A percentile compares a stretch with the other conserved stretches of the same genome.
Evolutionary conservation across 2,797 vertebrate genomes (phyloP).

Genomic region (Chloroceryle inda): DNA sequence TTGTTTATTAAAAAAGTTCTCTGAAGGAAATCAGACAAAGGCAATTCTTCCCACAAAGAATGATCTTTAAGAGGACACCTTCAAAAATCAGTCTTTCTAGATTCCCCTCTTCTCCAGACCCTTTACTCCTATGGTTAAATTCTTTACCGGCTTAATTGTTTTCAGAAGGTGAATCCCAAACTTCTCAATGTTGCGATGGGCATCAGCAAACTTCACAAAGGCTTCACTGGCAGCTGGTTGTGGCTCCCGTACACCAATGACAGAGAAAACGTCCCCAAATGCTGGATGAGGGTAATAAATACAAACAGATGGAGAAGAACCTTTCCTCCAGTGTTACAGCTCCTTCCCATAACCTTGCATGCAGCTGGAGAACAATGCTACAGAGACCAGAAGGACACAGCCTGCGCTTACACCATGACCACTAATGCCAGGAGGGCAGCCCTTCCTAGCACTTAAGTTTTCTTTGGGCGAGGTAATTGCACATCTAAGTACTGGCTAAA

Average conservation of each 20-base stretch:
- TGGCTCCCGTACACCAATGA: constrained; percentile 96
- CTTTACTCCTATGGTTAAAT: not conserved
- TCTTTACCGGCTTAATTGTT: constrained; percentile 94
- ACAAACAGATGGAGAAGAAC: not conserved
- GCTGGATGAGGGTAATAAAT: constrained; percentile 78
- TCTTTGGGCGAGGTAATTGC: not conserved
- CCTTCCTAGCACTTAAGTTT: not conserved
- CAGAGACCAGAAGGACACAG: not conserved
- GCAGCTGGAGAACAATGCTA: not conserved
- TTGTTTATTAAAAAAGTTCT: not conserved
- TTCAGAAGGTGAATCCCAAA: constrained; percentile 96
- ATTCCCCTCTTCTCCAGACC: not conserved
- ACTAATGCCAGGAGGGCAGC: not conserved
- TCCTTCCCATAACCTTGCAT: not conserved
- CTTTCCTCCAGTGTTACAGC: not conserved
- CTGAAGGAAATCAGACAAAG: not conserved
- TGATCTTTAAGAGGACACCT: not conserved
- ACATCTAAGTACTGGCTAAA: not conserved
- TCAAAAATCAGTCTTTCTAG: not conserved
- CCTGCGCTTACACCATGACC: not conserved
- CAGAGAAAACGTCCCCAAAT: constrained; percentile 97
- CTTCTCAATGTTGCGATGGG: constrained; percentile 97
- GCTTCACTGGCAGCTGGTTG: constrained; percentile 97
- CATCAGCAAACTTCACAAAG: constrained; percentile 97
- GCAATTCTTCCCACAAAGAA: not conserved